phyloP scores from a whole-genome alignment of 1,140 invertebrate genomes.

The Scaptomyza pallida region DNA sequence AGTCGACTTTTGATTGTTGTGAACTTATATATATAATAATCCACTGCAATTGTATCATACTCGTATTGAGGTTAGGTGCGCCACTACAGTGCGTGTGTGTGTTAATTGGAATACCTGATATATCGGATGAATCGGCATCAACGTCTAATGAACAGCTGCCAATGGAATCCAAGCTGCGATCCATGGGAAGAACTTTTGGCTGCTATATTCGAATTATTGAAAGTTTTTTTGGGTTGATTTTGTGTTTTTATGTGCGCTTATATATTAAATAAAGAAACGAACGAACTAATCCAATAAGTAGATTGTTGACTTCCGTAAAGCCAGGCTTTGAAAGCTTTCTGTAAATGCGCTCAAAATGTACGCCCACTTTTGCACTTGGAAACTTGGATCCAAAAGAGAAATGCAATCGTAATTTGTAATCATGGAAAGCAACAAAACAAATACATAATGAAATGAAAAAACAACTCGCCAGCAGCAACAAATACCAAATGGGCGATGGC shows the following conservation, averaged over 20 bases:
- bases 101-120: constrained; percentile 87
- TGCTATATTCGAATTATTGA: constrained; percentile 23
- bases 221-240: constrained; percentile 14
- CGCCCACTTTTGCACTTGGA: constrained; percentile 42
- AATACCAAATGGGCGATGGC: constrained; percentile 48
- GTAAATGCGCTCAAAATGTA: constrained; percentile 18
- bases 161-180: constrained; percentile 89
- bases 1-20: too few relatives aligned
- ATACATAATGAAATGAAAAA: constrained; percentile 11
- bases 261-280: constrained; percentile 1
- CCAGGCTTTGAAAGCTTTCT: constrained; percentile 13
- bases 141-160: constrained; percentile 93
- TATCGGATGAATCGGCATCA: constrained; percentile 90
- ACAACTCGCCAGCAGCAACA: constrained; percentile 34
- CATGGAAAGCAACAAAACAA: constrained; percentile 19
- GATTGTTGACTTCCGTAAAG: constrained; percentile 30
- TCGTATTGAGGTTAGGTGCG: constrained; percentile 39
- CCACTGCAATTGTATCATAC: not conserved
- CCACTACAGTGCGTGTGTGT: constrained; percentile 3
- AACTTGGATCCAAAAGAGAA: constrained; percentile 45
- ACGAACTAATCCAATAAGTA: constrained; percentile 4
- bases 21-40: not conserved
- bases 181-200: constrained; percentile 84
- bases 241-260: constrained; percentile 31
- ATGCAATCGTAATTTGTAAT: constrained; percentile 50